Conservation (phyloP, 2,888 invertebrate genomes). For the Galeopsomyia nigrocyanea region DNA sequence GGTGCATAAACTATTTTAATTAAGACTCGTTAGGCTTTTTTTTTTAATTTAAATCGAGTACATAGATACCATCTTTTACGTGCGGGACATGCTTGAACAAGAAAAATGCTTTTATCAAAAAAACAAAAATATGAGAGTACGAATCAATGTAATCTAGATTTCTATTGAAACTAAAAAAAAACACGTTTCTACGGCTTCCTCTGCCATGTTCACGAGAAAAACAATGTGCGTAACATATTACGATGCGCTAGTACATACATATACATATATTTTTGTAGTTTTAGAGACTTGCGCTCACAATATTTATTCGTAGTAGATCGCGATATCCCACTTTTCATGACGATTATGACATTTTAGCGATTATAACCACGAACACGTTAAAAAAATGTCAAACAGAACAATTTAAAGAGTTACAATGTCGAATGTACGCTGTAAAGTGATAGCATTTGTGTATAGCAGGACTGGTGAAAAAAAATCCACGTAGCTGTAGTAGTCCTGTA, state of each 20-base stretch:
- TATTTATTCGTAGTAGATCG: conserved; percentile 56
- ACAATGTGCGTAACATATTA: conserved; percentile 56
- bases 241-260: conserved; percentile 53
- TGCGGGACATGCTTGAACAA: conserved; percentile 32
- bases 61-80: conserved; percentile 30
- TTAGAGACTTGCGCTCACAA: conserved; percentile 62
- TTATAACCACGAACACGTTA: conserved; percentile 46
- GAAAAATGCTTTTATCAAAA: conserved; percentile 19
- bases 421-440: conserved; percentile 24
- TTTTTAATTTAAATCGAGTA: conserved; percentile 28
- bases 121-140: conserved; percentile 16
- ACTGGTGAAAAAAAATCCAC: conserved; percentile 53
- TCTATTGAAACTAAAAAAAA: conserved; percentile 48
- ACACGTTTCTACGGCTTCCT: conserved; percentile 59
- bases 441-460: conserved; percentile 45
- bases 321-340: conserved; percentile 52
- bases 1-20: conserved; percentile 26
- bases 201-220: conserved; percentile 58
- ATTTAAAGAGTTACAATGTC: conserved; percentile 40
- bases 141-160: conserved; percentile 54
- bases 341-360: conserved; percentile 21
- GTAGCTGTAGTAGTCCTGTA: conserved; percentile 59
- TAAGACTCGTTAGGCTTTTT: conserved; percentile 25
- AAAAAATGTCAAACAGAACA: conserved; percentile 28
- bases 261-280: conserved; percentile 62